phyloP scores from a whole-genome alignment of 2,888 invertebrate species.

The Agrypnus murinus region DNA sequence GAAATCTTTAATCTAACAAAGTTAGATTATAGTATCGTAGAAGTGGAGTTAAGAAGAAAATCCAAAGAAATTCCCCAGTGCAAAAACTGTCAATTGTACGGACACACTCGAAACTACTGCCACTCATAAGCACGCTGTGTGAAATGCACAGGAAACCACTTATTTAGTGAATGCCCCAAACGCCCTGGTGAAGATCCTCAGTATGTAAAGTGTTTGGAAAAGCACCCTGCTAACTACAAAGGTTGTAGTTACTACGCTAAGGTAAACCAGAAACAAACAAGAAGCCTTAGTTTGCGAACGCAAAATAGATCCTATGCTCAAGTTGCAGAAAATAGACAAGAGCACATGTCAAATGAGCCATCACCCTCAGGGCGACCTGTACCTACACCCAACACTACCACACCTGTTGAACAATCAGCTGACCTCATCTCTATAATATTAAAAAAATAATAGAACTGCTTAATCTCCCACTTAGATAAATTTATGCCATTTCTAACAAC shows the following conservation, averaged over 20 bases:
- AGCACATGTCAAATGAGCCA: neutral
- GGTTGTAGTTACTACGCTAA: slow-evolving; percentile 4
- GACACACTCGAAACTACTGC: slow-evolving; percentile 25
- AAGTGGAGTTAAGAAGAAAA: slow-evolving; percentile 27
- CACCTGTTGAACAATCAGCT: neutral
- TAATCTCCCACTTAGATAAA: slow-evolving; percentile 21
- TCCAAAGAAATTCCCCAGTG: slow-evolving; percentile 26
- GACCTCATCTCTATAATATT: slow-evolving; percentile 19
- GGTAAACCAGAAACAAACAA: slow-evolving; percentile 11
- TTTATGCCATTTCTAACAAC: slow-evolving; percentile 21
- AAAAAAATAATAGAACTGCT: slow-evolving; percentile 26
- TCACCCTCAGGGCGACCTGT: neutral
- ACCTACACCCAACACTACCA: neutral
- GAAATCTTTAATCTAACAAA: slow-evolving; percentile 14
- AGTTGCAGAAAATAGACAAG: neutral
- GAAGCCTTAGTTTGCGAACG: neutral
- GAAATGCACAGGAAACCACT: too few relatives aligned
- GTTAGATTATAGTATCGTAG: slow-evolving; percentile 21
- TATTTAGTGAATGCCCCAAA: neutral
- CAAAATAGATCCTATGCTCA: neutral
- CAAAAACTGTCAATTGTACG: slow-evolving; percentile 18
- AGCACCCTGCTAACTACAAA: neutral
- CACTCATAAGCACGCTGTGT: slow-evolving; percentile 24
- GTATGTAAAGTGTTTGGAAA: neutral
- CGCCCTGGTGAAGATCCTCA: neutral